Base-by-base conservation (phyloP, 2,113 vertebrate species). In the Nothobranchius furzeri region DNA sequence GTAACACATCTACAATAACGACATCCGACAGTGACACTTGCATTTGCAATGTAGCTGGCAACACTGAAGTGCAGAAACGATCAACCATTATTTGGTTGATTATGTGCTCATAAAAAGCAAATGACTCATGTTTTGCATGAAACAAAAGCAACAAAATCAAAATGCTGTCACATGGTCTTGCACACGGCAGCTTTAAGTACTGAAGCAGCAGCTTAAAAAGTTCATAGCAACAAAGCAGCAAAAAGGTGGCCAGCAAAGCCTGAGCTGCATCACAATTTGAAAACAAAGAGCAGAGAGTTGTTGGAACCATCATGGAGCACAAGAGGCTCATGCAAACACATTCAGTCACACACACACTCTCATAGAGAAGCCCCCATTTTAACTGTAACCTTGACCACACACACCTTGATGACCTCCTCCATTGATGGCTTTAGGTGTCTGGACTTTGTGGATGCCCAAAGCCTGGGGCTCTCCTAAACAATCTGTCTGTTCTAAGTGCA, bases 21-120 rank as follows among this genome's bases (percentile, higher is more conserved):
- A 42, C 59, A 69, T 37, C 5, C 60, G 61, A 85, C 83, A 65
- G 70, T 79, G 66, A 69, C 56, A 56, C 61, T 54, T 79, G 78
- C 78, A 78, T 80, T 80, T 86, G 88, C 87, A 89, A 89, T 89
- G 90, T 89, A 91, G 90, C 85, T 90, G 88, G 88, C 89, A 88
- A 89, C 76, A 87, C 74, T 80, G 45, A 70, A 53, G 71, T 72
- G 83, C 73, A 82, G 20, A 75, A 57, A 55, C 75, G 81, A 83
- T 85, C 84, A 86, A 90, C 82, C 50, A 43, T 20, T 10, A 53
- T 6, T 11, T 52, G 65, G 83, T 87, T 86, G 85, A 88, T 85
- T 79, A 11, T 25, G 46, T 42, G 59, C 61, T 78, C 20, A 73
- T 77, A 77, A 57, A 68, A 87, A 88, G 81, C 82, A 61, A 82